A percentile compares a stretch with the other conserved stretches of the same genome.
Conservation (phyloP, 2,113 vertebrate genomes). For the Trogon melanurus region DNA sequence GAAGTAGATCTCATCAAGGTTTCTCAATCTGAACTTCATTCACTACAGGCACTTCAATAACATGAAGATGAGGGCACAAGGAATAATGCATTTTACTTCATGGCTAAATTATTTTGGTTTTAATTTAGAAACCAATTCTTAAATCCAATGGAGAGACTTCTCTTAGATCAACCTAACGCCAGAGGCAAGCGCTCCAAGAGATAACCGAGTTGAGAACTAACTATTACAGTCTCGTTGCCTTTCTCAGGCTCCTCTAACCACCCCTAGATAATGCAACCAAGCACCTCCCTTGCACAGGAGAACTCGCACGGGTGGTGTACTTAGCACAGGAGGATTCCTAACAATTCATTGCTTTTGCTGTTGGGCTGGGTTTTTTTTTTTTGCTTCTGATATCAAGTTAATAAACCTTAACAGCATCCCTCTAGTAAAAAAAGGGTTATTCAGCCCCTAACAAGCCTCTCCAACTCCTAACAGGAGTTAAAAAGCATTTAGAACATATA, state of each 20-base stretch:
- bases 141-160: neutral
- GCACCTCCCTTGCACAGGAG: neutral
- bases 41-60: neutral
- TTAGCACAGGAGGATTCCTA: neutral
- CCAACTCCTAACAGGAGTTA: neutral
- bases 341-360: neutral
- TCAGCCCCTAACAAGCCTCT: neutral
- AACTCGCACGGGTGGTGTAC: neutral
- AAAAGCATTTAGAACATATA: neutral
- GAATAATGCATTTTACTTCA: neutral
- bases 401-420: neutral
- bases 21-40: neutral
- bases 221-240: neutral
- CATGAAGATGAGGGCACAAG: neutral
- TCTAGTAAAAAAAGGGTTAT: neutral
- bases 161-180: neutral
- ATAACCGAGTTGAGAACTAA: neutral
- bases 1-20: neutral
- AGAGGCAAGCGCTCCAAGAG: neutral
- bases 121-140: slow-evolving; percentile 16
- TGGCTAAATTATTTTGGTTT: neutral
- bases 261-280: neutral
- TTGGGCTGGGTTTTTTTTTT: neutral
- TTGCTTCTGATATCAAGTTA: neutral
- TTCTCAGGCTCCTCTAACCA: neutral